phyloP scores from a whole-genome alignment of 2,888 invertebrate genomes.

The Lamproptera curius region DNA sequence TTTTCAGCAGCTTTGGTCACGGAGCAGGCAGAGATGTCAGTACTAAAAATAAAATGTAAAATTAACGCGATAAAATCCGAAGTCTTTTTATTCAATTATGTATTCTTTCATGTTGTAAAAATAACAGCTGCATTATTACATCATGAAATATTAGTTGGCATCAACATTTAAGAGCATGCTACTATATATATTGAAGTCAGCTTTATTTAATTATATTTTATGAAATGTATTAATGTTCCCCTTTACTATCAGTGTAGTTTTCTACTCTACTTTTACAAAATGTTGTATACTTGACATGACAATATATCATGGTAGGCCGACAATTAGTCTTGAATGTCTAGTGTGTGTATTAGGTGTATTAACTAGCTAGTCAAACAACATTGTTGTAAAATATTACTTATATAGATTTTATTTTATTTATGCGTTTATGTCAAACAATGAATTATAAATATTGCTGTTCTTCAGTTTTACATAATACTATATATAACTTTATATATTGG shows the following conservation, averaged over 20 bases:
- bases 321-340: constrained; percentile 15
- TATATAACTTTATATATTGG: not conserved
- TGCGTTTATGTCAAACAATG: constrained; percentile 34
- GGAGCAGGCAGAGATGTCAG: too few species aligned
- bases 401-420: constrained; percentile 10
- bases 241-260: not conserved
- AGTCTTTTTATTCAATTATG: too few species aligned
- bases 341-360: constrained; percentile 15
- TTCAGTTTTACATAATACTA: not conserved
- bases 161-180: not conserved
- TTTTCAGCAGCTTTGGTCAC: too few species aligned
- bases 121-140: constrained; percentile 3
- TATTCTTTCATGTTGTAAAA: constrained; percentile 8
- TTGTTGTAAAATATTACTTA: constrained; percentile 31
- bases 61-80: too few species aligned
- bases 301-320: constrained; percentile 15
- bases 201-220: constrained; percentile 1
- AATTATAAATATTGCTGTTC: not conserved
- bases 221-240: not conserved
- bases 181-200: not conserved
- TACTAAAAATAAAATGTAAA: too few species aligned
- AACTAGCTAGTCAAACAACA: constrained; percentile 43
- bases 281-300: constrained; percentile 18
- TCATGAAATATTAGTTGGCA: not conserved
- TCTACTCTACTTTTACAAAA: not conserved